Evolutionary conservation across 2,888 invertebrate species (phyloP).

Genomic region (Drosophila algonquin): DNA sequence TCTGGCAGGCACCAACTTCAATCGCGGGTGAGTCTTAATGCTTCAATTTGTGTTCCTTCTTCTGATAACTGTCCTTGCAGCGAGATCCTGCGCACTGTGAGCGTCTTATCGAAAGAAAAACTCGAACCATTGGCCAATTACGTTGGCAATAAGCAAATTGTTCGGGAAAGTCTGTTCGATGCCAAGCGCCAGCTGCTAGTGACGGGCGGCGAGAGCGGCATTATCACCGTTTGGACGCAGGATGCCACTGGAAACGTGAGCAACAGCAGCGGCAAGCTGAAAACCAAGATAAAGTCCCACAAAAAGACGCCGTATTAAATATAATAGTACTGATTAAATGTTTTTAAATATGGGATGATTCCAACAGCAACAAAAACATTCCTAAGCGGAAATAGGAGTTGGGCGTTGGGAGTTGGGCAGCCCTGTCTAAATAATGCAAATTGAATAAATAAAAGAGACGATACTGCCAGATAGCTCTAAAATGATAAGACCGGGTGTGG

Average conservation of each 20-base stretch:
- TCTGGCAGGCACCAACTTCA: slow-evolving; percentile 87
- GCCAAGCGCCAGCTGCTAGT: slow-evolving; percentile 86
- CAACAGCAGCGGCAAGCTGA: slow-evolving; percentile 44
- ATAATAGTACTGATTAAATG: not conserved
- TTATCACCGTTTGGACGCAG: slow-evolving; percentile 87
- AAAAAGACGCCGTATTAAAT: slow-evolving; percentile 63
- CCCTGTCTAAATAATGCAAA: no score
- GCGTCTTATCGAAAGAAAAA: slow-evolving; percentile 84
- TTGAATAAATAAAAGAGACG: no score
- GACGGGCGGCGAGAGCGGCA: slow-evolving; percentile 90
- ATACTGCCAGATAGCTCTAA: no score
- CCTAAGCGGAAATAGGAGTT: no score
- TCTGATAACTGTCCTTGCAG: slow-evolving; percentile 42
- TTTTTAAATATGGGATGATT: no score
- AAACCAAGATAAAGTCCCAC: slow-evolving; percentile 58
- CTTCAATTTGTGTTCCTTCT: fast-evolving
- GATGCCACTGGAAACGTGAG: not conserved
- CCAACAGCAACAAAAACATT: no score
- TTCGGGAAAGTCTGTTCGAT: slow-evolving; percentile 89
- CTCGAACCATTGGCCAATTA: slow-evolving; percentile 86
- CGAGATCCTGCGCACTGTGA: slow-evolving; percentile 85
- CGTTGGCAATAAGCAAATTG: slow-evolving; percentile 88
- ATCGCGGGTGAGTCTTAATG: slow-evolving; percentile 85
- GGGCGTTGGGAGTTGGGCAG: no score
- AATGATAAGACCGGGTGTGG: not conserved